These are phyloP conservation scores for Podarcis cretensis DNA, from an alignment of 2,113 vertebrate genomes.

Conservation along the genomic window DNA sequence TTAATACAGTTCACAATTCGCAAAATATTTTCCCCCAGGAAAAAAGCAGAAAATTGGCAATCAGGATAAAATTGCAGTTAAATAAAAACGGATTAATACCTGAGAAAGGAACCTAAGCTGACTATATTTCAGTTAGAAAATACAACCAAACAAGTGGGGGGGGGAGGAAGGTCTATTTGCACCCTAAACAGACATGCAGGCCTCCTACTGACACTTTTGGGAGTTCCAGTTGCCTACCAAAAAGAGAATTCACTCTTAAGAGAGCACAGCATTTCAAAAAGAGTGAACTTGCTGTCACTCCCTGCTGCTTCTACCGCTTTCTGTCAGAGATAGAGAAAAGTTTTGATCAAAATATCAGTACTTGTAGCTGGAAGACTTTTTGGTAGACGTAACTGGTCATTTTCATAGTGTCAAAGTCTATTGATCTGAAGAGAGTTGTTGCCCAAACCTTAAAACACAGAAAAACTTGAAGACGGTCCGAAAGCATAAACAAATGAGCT, in stretches of 20 bases:
- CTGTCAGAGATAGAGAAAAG: conserved; percentile 51
- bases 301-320: conserved; percentile 49
- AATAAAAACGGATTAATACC: not conserved
- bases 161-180: not conserved
- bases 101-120: not conserved
- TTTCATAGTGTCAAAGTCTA: conserved; percentile 51
- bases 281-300: conserved; percentile 28
- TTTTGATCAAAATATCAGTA: conserved; percentile 64
- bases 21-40: no score
- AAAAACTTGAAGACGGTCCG: conserved; percentile 4
- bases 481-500: not conserved
- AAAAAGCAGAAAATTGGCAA: not conserved
- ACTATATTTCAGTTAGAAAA: not conserved
- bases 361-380: conserved; percentile 49
- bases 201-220: not conserved
- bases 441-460: conserved; percentile 5
- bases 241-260: not conserved
- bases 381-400: conserved; percentile 49
- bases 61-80: not conserved
- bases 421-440: not conserved
- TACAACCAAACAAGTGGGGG: not conserved
- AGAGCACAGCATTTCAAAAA: conserved; percentile 34
- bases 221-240: accelerated
- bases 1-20: no score
- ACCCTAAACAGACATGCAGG: accelerated